These are phyloP conservation scores for Buceros bicornis DNA, from an alignment of 2,797 vertebrate genomes.

Conservation along the genomic window DNA sequence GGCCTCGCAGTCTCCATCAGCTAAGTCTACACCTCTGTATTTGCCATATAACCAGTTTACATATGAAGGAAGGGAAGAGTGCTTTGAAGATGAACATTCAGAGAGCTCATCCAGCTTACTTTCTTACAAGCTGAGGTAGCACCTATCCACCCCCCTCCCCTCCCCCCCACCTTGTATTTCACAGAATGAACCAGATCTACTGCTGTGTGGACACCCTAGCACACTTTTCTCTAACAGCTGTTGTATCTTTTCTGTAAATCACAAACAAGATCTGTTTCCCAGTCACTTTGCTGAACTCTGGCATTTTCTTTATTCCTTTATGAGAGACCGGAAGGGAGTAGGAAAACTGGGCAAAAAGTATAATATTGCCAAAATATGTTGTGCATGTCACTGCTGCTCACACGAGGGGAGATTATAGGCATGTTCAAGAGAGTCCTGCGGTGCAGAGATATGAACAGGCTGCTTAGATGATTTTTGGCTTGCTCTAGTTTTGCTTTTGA, in stretches of 20 bases:
- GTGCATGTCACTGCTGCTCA: conserved; percentile 11
- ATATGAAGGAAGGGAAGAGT: conserved; percentile 92
- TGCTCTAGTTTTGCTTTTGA: conserved; percentile 12
- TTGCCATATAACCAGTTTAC: conserved; percentile 92
- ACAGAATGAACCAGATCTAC: background rate
- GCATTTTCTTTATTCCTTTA: conserved; percentile 22
- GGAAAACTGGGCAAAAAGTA: background rate
- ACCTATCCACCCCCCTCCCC: background rate
- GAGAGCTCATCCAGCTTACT: conserved; percentile 90
- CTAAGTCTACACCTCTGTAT: conserved; percentile 88
- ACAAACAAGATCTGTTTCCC: background rate
- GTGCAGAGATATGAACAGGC: background rate
- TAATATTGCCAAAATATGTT: conserved; percentile 28
- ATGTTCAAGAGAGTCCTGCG: background rate
- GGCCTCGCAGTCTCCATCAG: conserved; percentile 85
- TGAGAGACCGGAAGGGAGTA: background rate
- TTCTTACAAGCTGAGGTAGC: conserved; percentile 87
- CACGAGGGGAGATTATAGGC: background rate
- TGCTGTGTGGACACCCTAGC: background rate
- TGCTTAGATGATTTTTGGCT: conserved; percentile 29
- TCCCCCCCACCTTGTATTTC: background rate
- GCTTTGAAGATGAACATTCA: conserved; percentile 89
- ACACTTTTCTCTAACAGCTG: background rate
- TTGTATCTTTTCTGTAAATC: background rate
- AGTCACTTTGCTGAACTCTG: background rate